A percentile compares a stretch with the other conserved stretches of the same genome.
Evolutionary conservation across 1,140 invertebrate genomes (phyloP).

Genomic region (Brachionus plicatilis): DNA sequence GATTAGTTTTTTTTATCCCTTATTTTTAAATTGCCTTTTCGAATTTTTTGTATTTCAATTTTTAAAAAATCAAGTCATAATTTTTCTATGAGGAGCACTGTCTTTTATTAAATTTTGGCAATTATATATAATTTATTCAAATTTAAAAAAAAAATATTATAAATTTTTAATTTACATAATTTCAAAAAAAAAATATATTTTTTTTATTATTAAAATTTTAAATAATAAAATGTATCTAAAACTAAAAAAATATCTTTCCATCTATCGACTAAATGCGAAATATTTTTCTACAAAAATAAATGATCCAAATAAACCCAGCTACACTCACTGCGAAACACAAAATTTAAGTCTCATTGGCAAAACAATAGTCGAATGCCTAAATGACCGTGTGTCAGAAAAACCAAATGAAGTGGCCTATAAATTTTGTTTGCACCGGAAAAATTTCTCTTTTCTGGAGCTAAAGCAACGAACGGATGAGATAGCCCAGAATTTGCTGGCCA

Average conservation of each 20-base stretch:
- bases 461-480: slow-evolving; percentile 10
- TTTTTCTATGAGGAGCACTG: background rate
- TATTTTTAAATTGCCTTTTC: too few relatives aligned
- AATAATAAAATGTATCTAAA: background rate
- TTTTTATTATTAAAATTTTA: too few relatives aligned
- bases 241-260: background rate
- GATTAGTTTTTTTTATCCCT: too few relatives aligned
- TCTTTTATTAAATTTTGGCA: too few relatives aligned
- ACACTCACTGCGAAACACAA: background rate
- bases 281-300: background rate
- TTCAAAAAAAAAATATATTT: background rate
- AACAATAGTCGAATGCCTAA: background rate
- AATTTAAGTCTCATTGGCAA: slow-evolving; percentile 19
- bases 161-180: background rate
- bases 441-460: background rate
- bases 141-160: too few relatives aligned
- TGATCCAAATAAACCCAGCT: background rate
- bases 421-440: background rate
- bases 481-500: background rate
- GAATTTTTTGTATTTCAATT: too few relatives aligned
- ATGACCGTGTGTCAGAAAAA: background rate
- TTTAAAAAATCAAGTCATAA: background rate
- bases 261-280: background rate
- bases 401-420: slow-evolving; percentile 26
- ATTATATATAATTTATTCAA: background rate